Evolutionary conservation across 1,140 invertebrate species (phyloP), one percentile per base, ranked within the genome.

Genomic region (Sycobia sp.): DNA sequence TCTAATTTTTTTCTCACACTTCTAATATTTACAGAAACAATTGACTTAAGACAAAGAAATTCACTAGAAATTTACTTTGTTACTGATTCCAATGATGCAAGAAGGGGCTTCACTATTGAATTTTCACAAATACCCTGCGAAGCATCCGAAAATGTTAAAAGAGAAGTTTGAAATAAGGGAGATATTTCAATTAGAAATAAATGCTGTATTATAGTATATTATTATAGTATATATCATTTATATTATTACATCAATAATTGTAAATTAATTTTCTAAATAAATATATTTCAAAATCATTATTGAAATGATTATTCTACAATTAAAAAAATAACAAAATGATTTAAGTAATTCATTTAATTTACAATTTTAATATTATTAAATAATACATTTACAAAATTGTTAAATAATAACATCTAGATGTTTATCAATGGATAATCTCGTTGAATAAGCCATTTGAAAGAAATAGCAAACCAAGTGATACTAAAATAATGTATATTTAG

Each of bases 81-180:
- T 5, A 56, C 71, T 3, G 75, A 78, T 54, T 36, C 60, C 18
- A 55, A 50, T 18, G 67, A 66, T 11, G 66, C 69, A 54, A 73
- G 73, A 62, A 67, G 69, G 65, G 76, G 74, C 41, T 78, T 76
- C 60, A 67, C 62, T n/a, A 69, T 71, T 38, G 64, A 51, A 14
- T 76, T 70, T 34, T 72, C 71, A n/a, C 71, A 76, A 55, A 51
- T 72, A 20, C 46, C 66, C 23, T 76, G 77, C 39, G 36, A 23
- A 14, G 16, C 11, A 38, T 20, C 39, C 41, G 4, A 25, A 34
- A 23, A 43, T 51, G 23, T 60, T 25, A 43, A 32, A 11, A 57
- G 36, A 47, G 23, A 47, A 14, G 10, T 1, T 39, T 44, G 8
- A 25, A 18, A 22, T 13, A 18, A 41, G 58, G 50, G 51, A 32